Evolutionary conservation across 2,888 invertebrate species (phyloP).

Genomic region (Barypeithes pellucidus): DNA sequence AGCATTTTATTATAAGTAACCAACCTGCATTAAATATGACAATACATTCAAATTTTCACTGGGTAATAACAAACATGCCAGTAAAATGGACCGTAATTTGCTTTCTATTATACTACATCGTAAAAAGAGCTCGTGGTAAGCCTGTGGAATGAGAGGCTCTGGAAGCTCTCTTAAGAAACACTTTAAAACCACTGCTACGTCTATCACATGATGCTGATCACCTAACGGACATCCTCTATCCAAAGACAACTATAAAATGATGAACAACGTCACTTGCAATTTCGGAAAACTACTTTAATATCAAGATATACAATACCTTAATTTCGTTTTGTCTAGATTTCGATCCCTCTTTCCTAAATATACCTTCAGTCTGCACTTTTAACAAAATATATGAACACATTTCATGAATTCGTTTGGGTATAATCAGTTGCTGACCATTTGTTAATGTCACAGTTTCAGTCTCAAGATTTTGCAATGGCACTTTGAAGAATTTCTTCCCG

Average conservation of each 20-base stretch:
- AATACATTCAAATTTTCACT: slow-evolving; percentile 84
- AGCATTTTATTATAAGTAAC: slow-evolving; percentile 6
- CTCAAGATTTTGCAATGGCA: slow-evolving; percentile 72
- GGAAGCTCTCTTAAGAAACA: slow-evolving; percentile 89
- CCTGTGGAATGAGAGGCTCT: slow-evolving; percentile 84
- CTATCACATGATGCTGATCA: slow-evolving; percentile 84
- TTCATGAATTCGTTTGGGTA: slow-evolving; percentile 83
- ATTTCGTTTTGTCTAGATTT: slow-evolving; percentile 87
- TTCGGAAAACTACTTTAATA: slow-evolving; percentile 14
- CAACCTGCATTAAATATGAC: slow-evolving; percentile 86
- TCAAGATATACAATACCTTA: slow-evolving; percentile 72
- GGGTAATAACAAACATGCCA: slow-evolving; percentile 82
- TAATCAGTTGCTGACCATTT: slow-evolving; percentile 80
- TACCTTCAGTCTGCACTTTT: slow-evolving; percentile 84
- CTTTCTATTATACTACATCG: slow-evolving; percentile 78
- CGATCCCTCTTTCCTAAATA: slow-evolving; percentile 93
- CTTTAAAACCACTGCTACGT: slow-evolving; percentile 90
- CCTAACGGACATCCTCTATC: slow-evolving; percentile 82
- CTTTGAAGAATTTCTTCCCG: slow-evolving; percentile 73
- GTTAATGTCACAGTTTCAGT: slow-evolving; percentile 76
- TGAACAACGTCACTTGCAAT: neutral
- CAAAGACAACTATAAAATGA: slow-evolving; percentile 74
- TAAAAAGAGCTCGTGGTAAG: slow-evolving; percentile 84
- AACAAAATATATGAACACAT: slow-evolving; percentile 80
- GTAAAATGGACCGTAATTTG: slow-evolving; percentile 77